These are phyloP conservation scores for Prochilodus magdalenae DNA, from an alignment of 2,113 vertebrate genomes.

Conservation along the genomic window DNA sequence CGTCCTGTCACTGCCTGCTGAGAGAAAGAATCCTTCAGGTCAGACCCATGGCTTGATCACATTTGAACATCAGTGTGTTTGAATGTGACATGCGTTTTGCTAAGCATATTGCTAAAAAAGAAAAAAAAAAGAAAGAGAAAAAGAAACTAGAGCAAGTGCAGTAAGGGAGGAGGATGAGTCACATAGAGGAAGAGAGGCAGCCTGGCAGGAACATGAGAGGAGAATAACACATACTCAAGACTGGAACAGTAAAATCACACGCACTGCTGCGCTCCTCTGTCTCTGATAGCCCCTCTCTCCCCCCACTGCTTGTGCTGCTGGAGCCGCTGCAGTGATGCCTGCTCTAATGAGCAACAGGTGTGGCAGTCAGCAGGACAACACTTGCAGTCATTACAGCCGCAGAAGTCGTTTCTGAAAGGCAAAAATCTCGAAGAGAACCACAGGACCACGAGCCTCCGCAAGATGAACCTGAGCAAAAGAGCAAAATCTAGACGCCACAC, in stretches of 20 bases:
- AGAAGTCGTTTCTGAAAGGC: constrained; percentile 2
- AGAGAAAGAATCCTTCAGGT: constrained; percentile 19
- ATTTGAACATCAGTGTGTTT: constrained; percentile 16
- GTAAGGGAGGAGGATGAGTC: constrained; percentile 4
- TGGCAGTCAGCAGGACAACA: constrained; percentile 25
- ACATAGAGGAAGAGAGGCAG: constrained; percentile 8
- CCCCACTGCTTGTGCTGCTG: not conserved
- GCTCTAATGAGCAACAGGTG: constrained; percentile 43
- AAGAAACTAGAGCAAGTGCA: constrained; percentile 1
- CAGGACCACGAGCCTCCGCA: not conserved
- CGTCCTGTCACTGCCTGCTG: not conserved
- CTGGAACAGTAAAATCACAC: constrained; percentile 23
- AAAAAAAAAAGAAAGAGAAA: not conserved
- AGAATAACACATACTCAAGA: constrained; percentile 10
- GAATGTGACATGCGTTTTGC: constrained; percentile 6
- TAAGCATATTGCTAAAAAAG: constrained; percentile 12
- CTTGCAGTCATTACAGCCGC: constrained; percentile 26
- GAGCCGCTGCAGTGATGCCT: not conserved
- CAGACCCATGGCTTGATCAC: constrained; percentile 37
- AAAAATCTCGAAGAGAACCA: not conserved
- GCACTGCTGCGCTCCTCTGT: constrained; percentile 1
- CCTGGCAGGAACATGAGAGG: constrained; percentile 8
- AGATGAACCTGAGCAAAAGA: constrained; percentile 40
- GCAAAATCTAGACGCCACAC: constrained; percentile 18
- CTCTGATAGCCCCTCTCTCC: not conserved